These are phyloP conservation scores for Urocitellus parryii DNA, from an alignment of 2,113 vertebrate genomes.

Conservation along the genomic window DNA sequence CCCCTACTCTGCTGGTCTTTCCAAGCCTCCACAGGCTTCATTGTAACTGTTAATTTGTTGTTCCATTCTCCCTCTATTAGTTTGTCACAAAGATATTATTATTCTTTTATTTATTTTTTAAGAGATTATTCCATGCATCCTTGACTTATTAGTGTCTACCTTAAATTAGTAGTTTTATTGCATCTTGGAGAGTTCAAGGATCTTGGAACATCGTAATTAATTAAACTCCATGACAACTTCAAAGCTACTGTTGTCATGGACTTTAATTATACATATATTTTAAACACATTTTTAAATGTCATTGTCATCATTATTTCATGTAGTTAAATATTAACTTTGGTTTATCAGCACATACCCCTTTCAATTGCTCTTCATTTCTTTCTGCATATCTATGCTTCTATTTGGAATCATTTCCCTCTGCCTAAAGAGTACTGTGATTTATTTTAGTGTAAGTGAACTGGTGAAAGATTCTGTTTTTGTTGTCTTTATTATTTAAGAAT, in stretches of 20 bases:
- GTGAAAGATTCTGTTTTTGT: neutral
- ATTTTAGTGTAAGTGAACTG: neutral
- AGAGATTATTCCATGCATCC: neutral
- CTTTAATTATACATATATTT: neutral
- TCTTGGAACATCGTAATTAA: neutral
- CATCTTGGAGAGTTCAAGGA: neutral
- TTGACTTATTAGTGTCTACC: neutral
- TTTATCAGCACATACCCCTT: neutral
- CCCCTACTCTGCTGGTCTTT: neutral
- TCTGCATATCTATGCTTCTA: neutral
- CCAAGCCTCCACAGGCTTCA: neutral
- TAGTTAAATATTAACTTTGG: neutral
- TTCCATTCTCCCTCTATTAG: neutral
- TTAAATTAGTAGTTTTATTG: neutral
- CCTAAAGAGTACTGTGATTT: neutral
- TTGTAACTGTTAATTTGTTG: neutral
- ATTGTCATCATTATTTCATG: neutral
- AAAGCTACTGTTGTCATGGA: neutral
- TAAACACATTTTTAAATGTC: neutral
- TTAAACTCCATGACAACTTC: neutral
- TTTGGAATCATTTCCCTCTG: neutral
- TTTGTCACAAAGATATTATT: neutral
- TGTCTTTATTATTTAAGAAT: neutral
- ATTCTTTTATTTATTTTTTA: neutral
- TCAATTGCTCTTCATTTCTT: neutral